Base-by-base conservation (phyloP, 2,797 vertebrate species). In the Acropternis orthonyx region DNA sequence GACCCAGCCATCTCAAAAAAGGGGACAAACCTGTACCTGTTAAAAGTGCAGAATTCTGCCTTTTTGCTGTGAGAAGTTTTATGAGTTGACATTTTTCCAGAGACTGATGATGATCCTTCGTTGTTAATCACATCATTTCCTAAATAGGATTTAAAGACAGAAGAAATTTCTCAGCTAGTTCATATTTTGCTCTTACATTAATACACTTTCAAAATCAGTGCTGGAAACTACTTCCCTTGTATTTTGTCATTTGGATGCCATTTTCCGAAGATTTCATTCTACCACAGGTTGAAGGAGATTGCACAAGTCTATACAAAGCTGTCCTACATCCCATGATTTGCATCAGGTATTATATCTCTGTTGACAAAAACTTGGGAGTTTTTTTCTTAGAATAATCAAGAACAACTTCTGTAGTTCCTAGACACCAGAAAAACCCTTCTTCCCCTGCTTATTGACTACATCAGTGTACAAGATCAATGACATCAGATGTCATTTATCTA, bases 61-160 rank as follows among this genome's bases (percentile, higher is more conserved):
- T 82, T 92, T 88, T 87, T 58, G 63, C 94, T 93, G 81, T 62
- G 62, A 89, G 89, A 41, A 4, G 75, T 73, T 89, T 97, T 97
- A 72, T 94, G 94, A 41, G 77, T 68, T 90, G 93, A 86, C 19
- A 93, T 97, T 48, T 91, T 97, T 92, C 96, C 97, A 96, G 97
- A 97, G 27, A 98, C 52, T 5, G 98, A 97, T 15, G 92, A 96
- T 7, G 95, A 95, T 44, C 99, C 99, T 41, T 99, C 98, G 83
- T 98, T 99, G 81, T 98, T 98, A 59, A 98, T 77, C 44, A 97
- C 84, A 7, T 98, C 98, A 93, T 98, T 97, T 58, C 98, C 98
- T 82, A 98, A 97, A 61, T 23, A 77, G 69, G 68, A 95, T 92
- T 96, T 86, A 88, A 96, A 97, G 61, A 94, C 39, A 78, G 55